Evolutionary conservation across 2,888 invertebrate genomes (phyloP), one percentile per base, ranked within the genome.

Genomic region (Chorisops tibialis): DNA sequence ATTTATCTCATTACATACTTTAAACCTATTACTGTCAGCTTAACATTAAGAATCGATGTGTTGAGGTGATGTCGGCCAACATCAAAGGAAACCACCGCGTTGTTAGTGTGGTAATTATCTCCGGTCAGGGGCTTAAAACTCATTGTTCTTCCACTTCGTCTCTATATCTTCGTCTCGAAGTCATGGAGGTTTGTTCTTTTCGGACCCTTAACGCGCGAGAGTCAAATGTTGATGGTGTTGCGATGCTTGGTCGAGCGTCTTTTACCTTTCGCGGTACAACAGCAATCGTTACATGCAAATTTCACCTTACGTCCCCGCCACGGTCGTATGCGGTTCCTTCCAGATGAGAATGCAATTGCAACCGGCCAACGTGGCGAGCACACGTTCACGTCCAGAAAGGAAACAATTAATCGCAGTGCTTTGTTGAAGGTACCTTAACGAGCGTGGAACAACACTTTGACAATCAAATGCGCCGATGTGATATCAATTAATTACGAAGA

Each of bases 1-100:
- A 66, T 67, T 68, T 71, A 71, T 70, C 73, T 74, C 72, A 75
- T 75, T 75, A 75, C 71, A 68, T 69, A 69, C 69, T 67, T 68
- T 66, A 65, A 69, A 68, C 71, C 70, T 74, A 76, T 76, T 76
- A 76, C 73, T 71, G 75, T 76, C 75, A 76, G 76, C 66, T 70
- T 70, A 73, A 74, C 74, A 73, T 76, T 76, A 76, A 76, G 74
- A 76, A 75, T 76, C 76, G 73, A 76, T 75, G 73, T 73, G 74
- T 74, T 73, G 73, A 70, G 69, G 69, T 68, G 66, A 68, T 67
- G 67, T 66, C 66, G 68, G 68, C 65, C 45, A 58, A 65, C 22
- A 45, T 61, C 61, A 61, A 61, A 61, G 51, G 35, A 61, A 61
- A 61, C 61, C 61, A 61, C 61, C 61, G 61, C 61, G 61, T 61